phyloP scores from a whole-genome alignment of 1,140 invertebrate species.

The Ceratina calcarata region DNA sequence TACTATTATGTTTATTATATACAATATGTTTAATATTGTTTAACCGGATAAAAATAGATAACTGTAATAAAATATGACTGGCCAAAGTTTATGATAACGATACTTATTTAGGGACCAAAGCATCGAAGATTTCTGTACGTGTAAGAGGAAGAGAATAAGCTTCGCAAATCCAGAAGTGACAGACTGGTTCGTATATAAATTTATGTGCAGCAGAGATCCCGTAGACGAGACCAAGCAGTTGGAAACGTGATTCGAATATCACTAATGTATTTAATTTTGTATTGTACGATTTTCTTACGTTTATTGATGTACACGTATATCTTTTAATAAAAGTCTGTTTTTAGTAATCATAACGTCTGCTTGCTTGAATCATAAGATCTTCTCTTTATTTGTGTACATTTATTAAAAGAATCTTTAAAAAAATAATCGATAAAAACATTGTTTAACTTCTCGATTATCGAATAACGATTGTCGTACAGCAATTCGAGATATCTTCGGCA shows the following conservation, averaged over 20 bases:
- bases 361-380: not conserved
- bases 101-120: not conserved
- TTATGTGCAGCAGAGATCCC: constrained; percentile 34
- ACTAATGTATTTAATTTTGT: not conserved
- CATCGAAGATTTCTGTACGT: not conserved
- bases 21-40: no score
- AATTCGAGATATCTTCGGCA: not conserved
- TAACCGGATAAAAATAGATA: no score
- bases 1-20: no score
- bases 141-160: constrained; percentile 52
- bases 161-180: constrained; percentile 70
- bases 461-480: constrained; percentile 1
- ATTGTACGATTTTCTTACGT: not conserved
- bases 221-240: not conserved
- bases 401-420: not conserved
- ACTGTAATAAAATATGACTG: not conserved
- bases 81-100: not conserved
- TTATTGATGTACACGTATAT: not conserved
- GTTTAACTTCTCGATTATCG: constrained; percentile 9
- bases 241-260: not conserved
- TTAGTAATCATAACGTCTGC: not conserved
- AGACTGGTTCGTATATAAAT: constrained; percentile 63
- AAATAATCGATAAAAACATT: no score
- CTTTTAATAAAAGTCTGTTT: constrained; percentile 28
- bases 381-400: not conserved